Evolutionary conservation across 2,888 invertebrate species (phyloP).

Genomic region (Melinaea marsaeus): DNA sequence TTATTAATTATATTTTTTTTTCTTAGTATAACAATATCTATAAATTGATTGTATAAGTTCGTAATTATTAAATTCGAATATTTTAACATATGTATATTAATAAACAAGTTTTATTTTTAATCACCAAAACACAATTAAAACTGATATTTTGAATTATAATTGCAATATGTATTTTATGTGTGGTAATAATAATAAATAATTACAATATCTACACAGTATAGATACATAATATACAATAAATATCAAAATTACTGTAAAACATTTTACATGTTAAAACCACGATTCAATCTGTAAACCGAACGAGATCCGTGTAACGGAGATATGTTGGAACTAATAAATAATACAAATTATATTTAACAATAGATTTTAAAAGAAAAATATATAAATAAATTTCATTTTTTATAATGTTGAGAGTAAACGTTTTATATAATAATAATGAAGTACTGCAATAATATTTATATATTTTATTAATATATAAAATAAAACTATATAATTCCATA

Average conservation of each 20-base stretch:
- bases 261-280: slow-evolving; percentile 38
- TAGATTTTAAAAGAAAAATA: background rate
- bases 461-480: too few relatives aligned
- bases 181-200: slow-evolving; percentile 61
- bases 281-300: slow-evolving; percentile 42
- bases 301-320: slow-evolving; percentile 39
- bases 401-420: too few relatives aligned
- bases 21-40: slow-evolving; percentile 79
- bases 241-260: slow-evolving; percentile 41
- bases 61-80: slow-evolving; percentile 79
- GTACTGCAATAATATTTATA: too few relatives aligned
- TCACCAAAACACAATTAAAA: slow-evolving; percentile 62
- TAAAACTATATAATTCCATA: too few relatives aligned
- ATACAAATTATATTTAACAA: slow-evolving; percentile 9
- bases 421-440: too few relatives aligned
- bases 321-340: slow-evolving; percentile 37
- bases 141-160: slow-evolving; percentile 58
- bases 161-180: slow-evolving; percentile 42
- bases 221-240: slow-evolving; percentile 46
- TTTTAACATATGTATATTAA: slow-evolving; percentile 79
- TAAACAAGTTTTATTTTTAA: slow-evolving; percentile 77
- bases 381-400: too few relatives aligned
- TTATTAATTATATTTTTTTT: slow-evolving; percentile 78
- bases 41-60: slow-evolving; percentile 79
- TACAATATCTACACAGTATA: slow-evolving; percentile 54